Conservation (phyloP, 1,140 invertebrate genomes). For the Ceratitis capitata region DNA sequence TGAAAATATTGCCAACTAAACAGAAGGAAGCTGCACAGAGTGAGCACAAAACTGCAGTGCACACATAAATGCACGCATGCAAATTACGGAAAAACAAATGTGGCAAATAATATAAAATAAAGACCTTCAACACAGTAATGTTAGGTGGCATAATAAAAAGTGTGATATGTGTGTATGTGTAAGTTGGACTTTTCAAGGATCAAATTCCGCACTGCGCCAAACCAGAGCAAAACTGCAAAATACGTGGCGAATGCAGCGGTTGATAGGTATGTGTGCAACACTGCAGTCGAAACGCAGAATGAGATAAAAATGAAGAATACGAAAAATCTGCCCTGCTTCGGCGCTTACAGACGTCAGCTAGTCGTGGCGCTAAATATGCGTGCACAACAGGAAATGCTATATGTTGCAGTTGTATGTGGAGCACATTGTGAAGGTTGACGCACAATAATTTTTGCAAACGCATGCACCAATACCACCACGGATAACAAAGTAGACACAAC, state of each 20-base stretch:
- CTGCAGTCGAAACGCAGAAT: neutral
- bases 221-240: neutral
- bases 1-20: neutral
- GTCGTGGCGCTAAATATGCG: neutral
- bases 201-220: slow-evolving; percentile 12
- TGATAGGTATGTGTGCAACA: neutral
- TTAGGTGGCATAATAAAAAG: neutral
- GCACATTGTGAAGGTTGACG: neutral
- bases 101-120: neutral
- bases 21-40: neutral
- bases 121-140: neutral
- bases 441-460: neutral
- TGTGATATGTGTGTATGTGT: neutral
- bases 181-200: slow-evolving; percentile 1
- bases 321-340: no score
- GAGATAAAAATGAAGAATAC: neutral
- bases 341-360: no score
- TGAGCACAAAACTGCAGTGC: neutral
- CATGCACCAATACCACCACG: neutral
- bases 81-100: no score
- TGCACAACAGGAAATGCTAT: neutral
- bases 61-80: neutral
- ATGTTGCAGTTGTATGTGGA: neutral
- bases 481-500: neutral
- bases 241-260: neutral